Conservation (phyloP, 1,140 invertebrate genomes). For the Aphis craccivora region DNA sequence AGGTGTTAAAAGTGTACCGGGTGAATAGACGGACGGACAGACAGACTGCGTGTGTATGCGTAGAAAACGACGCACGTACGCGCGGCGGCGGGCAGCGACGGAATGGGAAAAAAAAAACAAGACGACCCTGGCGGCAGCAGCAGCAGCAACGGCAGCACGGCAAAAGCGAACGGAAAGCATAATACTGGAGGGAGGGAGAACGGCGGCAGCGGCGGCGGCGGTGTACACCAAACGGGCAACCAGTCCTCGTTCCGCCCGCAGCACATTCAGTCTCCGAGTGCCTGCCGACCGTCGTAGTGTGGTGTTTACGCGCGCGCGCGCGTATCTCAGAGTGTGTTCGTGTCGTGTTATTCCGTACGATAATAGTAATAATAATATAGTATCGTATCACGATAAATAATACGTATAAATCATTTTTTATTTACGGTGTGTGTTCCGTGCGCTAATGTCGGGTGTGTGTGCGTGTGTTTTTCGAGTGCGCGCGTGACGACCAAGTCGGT, state of each 20-base stretch:
- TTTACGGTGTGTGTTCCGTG: neutral
- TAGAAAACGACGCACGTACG: neutral
- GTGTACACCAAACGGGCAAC: slow-evolving; percentile 29
- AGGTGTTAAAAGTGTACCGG: slow-evolving; percentile 57
- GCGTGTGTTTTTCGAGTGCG: slow-evolving; percentile 14
- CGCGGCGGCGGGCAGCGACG: neutral
- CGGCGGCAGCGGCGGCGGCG: slow-evolving; percentile 1
- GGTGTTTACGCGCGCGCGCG: neutral
- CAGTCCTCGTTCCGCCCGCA: slow-evolving; percentile 51
- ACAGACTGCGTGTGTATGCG: neutral
- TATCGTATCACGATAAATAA: no score
- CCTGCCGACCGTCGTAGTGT: neutral
- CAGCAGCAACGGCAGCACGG: neutral
- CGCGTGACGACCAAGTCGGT: neutral
- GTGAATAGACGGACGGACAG: slow-evolving; percentile 24
- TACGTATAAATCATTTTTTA: no score
- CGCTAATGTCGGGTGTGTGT: neutral
- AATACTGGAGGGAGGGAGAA: slow-evolving; percentile 12
- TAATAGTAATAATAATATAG: neutral
- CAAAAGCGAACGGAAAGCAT: neutral
- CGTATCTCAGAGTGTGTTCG: neutral
- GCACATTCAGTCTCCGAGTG: slow-evolving; percentile 49
- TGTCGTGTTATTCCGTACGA: neutral
- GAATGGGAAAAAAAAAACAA: slow-evolving; percentile 46
- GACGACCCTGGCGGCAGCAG: slow-evolving; percentile 41